Conservation (phyloP, 2,113 vertebrate genomes). For the Oreochromis spilurus region DNA sequence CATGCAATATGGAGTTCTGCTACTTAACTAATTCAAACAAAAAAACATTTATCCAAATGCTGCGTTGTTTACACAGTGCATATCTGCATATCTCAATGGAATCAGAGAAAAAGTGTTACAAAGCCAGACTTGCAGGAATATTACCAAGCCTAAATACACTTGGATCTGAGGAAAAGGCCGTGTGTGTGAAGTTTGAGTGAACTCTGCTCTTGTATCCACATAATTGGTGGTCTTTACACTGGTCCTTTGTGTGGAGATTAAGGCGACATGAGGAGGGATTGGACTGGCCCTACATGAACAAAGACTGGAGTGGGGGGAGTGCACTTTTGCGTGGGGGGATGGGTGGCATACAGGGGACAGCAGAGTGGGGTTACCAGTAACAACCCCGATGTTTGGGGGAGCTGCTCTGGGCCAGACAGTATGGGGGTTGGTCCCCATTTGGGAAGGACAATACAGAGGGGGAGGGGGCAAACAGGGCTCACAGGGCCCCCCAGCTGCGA, state of each 20-base stretch:
- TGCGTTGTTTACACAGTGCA: neutral
- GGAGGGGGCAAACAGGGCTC: neutral
- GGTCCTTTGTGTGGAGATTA: conserved; percentile 79
- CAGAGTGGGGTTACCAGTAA: conserved; percentile 38
- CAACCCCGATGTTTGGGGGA: conserved; percentile 37
- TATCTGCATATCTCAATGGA: neutral
- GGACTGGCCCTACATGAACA: conserved; percentile 62
- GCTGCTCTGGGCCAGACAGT: conserved; percentile 47
- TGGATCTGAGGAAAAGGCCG: neutral
- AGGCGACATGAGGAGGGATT: conserved; percentile 73
- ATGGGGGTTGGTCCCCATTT: conserved; percentile 36
- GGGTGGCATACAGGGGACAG: conserved; percentile 20
- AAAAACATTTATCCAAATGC: neutral
- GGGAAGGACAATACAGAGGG: conserved; percentile 36
- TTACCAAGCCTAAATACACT: conserved; percentile 7
- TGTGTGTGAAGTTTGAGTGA: conserved; percentile 30
- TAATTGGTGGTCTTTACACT: conserved; percentile 76
- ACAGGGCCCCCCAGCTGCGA: conserved; percentile 50
- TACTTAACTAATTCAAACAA: neutral
- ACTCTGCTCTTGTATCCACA: conserved; percentile 63
- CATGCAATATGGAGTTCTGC: neutral
- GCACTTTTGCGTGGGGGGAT: conserved; percentile 34
- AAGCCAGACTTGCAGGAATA: conserved; percentile 6
- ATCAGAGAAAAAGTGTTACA: conserved; percentile 16
- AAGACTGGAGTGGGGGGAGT: conserved; percentile 57